Evolutionary conservation across 2,113 vertebrate genomes (phyloP).

Genomic region (Antechinus flavipes): DNA sequence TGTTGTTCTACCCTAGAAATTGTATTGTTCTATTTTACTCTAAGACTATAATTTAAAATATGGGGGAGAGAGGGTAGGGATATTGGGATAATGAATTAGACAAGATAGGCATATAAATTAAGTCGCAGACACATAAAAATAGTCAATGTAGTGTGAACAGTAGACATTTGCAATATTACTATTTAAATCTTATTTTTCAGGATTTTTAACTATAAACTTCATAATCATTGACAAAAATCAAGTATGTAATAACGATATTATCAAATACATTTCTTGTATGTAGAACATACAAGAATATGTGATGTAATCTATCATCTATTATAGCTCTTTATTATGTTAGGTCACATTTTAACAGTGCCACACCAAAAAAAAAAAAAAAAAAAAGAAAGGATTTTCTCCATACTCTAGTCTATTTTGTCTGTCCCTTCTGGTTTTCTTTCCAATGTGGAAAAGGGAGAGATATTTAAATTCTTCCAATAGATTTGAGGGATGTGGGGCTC

Average conservation of each 20-base stretch:
- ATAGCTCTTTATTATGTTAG: background rate
- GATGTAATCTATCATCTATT: background rate
- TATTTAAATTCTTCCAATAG: background rate
- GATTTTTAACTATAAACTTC: slow-evolving; percentile 17
- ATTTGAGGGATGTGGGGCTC: background rate
- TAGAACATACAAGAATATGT: background rate
- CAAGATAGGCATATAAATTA: slow-evolving; percentile 57
- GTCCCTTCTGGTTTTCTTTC: background rate
- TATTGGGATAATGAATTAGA: slow-evolving; percentile 50
- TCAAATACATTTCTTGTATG: background rate
- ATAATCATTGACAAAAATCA: background rate
- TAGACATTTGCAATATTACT: background rate
- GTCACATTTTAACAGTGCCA: background rate
- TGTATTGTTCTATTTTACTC: slow-evolving; percentile 41
- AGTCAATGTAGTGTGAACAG: background rate
- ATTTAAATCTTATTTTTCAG: slow-evolving; percentile 30
- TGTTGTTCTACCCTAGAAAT: slow-evolving; percentile 40
- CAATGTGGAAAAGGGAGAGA: background rate
- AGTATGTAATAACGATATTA: background rate
- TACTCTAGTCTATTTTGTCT: background rate
- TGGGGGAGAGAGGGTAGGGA: background rate
- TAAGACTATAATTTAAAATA: slow-evolving; percentile 54
- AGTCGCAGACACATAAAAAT: slow-evolving; percentile 36
- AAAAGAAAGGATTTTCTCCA: background rate
- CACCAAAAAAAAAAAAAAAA: background rate